Percentiles rank a stretch among this genome's conserved stretches.
Evolutionary conservation across 2,797 vertebrate species (phyloP).

Genomic region (Malurus leucopterus): DNA sequence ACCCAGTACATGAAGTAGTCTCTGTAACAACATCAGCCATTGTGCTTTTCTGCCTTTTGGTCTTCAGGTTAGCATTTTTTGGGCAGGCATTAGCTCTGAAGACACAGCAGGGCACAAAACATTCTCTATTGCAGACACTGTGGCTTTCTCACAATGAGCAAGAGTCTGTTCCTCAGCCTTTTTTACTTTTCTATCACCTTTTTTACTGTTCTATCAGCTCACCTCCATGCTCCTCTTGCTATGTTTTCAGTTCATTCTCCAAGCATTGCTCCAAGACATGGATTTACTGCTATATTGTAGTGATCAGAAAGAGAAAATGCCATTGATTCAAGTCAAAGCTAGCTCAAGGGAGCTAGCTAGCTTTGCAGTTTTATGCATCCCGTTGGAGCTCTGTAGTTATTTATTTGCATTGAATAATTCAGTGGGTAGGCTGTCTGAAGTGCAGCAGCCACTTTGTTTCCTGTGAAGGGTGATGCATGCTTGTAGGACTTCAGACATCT

Average conservation of each 20-base stretch:
- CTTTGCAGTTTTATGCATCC: not conserved
- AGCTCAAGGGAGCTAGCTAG: not conserved
- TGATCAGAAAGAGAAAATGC: not conserved
- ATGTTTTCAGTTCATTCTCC: not conserved
- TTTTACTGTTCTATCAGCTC: not conserved
- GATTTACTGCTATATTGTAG: not conserved
- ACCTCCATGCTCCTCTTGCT: not conserved
- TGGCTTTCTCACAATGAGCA: not conserved
- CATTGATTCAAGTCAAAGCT: not conserved
- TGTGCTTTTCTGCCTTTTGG: not conserved
- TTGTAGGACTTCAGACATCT: not conserved
- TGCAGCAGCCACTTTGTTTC: not conserved
- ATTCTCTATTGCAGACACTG: not conserved
- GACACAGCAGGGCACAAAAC: not conserved
- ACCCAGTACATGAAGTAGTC: not conserved
- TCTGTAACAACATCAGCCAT: not conserved
- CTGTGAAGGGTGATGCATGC: not conserved
- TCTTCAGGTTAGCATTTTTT: not conserved
- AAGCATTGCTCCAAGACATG: not conserved
- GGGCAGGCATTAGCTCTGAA: not conserved
- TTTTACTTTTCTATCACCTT: too few relatives aligned
- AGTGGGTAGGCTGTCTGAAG: not conserved
- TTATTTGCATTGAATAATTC: constrained; percentile 51
- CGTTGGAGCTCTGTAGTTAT: not conserved
- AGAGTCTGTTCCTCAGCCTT: not conserved